These are phyloP conservation scores for Nerophis ophidion DNA, from an alignment of 2,113 vertebrate genomes.

Conservation along the genomic window DNA sequence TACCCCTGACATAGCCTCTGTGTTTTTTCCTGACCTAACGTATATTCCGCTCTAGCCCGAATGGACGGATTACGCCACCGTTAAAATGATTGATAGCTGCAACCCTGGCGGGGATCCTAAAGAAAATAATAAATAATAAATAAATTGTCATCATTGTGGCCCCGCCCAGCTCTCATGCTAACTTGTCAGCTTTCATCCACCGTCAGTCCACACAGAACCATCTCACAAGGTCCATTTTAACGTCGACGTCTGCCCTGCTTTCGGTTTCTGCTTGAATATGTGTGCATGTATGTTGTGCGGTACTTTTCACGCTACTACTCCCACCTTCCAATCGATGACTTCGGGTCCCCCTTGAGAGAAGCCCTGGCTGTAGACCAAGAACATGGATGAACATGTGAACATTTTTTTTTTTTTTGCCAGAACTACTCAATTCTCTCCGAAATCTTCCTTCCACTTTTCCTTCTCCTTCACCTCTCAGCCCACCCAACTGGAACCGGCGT, in stretches of 20 bases:
- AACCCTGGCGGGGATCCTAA: too few relatives aligned
- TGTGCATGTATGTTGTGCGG: neutral
- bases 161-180: conserved; percentile 52
- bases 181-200: conserved; percentile 64
- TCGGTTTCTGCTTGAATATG: conserved; percentile 25
- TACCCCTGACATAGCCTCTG: too few relatives aligned
- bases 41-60: too few relatives aligned
- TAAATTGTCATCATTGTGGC: conserved; percentile 24
- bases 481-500: conserved; percentile 49
- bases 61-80: too few relatives aligned
- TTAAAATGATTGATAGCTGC: too few relatives aligned
- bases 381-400: conserved; percentile 23
- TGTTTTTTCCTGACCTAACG: too few relatives aligned
- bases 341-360: conserved; percentile 36
- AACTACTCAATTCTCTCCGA: neutral
- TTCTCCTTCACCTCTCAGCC: conserved; percentile 38
- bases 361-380: conserved; percentile 36
- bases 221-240: conserved; percentile 67
- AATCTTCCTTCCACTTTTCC: conserved; percentile 33
- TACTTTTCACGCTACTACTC: conserved; percentile 24
- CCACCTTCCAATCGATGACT: conserved; percentile 63
- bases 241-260: conserved; percentile 45
- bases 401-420: conserved; percentile 31
- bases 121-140: too few relatives aligned
- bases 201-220: conserved; percentile 61